phyloP scores from a whole-genome alignment of 2,888 invertebrate genomes.

The Drosophila antonietae region DNA sequence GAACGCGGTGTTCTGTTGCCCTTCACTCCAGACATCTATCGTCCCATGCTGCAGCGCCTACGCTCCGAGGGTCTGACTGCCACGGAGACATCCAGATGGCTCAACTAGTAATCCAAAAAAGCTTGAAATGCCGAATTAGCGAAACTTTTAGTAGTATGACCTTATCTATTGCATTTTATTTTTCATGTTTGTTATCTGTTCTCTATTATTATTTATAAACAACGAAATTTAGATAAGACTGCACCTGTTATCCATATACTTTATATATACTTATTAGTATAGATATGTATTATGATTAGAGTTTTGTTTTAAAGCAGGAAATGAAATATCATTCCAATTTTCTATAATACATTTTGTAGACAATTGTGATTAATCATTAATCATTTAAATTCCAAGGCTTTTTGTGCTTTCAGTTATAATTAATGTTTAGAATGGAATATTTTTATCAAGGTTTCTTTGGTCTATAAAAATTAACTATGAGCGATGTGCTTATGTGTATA shows the following conservation, averaged over 20 bases:
- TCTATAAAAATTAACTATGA: not conserved
- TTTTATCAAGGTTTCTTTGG: not conserved
- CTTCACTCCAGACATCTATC: slow-evolving; percentile 95
- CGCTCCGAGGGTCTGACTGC: slow-evolving; percentile 92
- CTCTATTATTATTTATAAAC: slow-evolving; percentile 27
- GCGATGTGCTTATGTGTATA: not conserved
- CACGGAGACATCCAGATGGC: slow-evolving; percentile 88
- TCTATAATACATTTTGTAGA: not conserved
- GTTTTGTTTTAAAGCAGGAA: slow-evolving; percentile 12
- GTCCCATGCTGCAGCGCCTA: slow-evolving; percentile 94
- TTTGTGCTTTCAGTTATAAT: not conserved
- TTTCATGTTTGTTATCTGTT: slow-evolving; percentile 13
- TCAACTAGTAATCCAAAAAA: slow-evolving; percentile 55
- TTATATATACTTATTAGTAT: slow-evolving; percentile 20
- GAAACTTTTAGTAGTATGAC: not conserved
- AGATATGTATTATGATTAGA: slow-evolving; percentile 34
- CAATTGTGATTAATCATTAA: slow-evolving; percentile 18
- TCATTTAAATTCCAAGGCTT: not conserved
- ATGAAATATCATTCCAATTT: slow-evolving; percentile 6
- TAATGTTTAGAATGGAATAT: not conserved
- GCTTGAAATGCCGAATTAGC: not conserved
- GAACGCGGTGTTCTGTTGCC: slow-evolving; percentile 96
- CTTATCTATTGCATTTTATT: slow-evolving; percentile 4
- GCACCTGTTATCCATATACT: slow-evolving; percentile 41
- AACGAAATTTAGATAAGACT: slow-evolving; percentile 46